These are phyloP conservation scores for Megaptera novaeangliae DNA, from an alignment of 2,113 vertebrate genomes.

Conservation along the genomic window DNA sequence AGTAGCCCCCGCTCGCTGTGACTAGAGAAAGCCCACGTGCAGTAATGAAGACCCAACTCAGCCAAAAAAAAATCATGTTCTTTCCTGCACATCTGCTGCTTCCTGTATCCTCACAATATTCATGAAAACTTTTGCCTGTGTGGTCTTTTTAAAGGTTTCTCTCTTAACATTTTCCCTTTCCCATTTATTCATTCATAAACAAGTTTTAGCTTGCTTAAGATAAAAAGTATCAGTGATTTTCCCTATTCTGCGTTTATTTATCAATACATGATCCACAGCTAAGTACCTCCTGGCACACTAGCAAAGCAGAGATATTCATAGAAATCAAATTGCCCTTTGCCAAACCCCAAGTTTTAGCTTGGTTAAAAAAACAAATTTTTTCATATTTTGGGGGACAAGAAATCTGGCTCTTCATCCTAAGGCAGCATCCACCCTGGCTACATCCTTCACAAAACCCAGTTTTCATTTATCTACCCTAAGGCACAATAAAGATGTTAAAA, in stretches of 20 bases:
- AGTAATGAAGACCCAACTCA: too few relatives aligned
- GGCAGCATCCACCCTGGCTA: not conserved
- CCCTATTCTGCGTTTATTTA: not conserved
- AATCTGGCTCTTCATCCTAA: not conserved
- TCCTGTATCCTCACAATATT: not conserved
- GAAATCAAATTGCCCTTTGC: not conserved
- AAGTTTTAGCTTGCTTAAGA: not conserved
- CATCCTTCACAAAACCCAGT: not conserved
- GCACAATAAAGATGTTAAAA: conserved; percentile 10
- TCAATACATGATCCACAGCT: not conserved
- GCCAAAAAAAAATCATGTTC: not conserved
- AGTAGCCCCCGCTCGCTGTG: too few relatives aligned
- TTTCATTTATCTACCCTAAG: conserved; percentile 31
- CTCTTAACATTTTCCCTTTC: not conserved
- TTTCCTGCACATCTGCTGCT: not conserved
- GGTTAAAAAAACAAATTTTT: not conserved
- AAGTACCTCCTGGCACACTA: not conserved
- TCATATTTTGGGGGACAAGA: not conserved
- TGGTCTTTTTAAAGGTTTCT: not conserved
- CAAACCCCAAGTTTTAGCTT: not conserved
- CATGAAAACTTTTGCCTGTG: not conserved
- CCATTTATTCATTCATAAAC: conserved; percentile 8
- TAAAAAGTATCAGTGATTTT: not conserved
- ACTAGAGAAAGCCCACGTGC: too few relatives aligned
- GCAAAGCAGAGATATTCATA: not conserved